phyloP scores from a whole-genome alignment of 2,888 invertebrate genomes.

The Lasioglossum oenotherae region DNA sequence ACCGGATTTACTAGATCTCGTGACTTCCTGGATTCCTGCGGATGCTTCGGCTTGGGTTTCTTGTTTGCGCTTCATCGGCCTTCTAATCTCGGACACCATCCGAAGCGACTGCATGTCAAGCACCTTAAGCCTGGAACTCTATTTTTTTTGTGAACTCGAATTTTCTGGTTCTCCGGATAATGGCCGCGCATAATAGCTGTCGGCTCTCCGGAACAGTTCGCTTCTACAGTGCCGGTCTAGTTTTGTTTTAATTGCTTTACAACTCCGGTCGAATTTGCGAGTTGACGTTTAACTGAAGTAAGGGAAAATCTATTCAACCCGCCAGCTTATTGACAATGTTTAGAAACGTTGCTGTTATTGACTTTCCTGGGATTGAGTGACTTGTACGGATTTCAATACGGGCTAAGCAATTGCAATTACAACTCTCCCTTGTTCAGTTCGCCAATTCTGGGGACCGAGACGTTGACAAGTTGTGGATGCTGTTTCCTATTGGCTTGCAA shows the following conservation, averaged over 20 bases:
- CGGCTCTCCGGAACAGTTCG: not conserved
- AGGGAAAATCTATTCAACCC: slow-evolving; percentile 4
- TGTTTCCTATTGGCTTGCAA: not conserved
- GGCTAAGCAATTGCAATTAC: not conserved
- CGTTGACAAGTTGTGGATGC: not conserved
- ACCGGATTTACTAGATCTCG: slow-evolving; percentile 55
- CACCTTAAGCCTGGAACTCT: not conserved
- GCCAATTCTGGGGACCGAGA: not conserved
- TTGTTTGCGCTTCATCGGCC: slow-evolving; percentile 3
- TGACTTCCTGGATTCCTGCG: slow-evolving; percentile 38
- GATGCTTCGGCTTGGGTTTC: slow-evolving; percentile 18
- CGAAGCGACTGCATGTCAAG: not conserved
- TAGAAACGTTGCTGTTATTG: not conserved
- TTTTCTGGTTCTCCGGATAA: not conserved
- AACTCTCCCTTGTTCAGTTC: not conserved
- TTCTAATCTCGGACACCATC: not conserved
- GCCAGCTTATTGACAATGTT: not conserved
- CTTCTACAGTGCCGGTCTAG: not conserved
- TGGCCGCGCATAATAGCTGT: not conserved
- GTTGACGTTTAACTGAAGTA: not conserved
- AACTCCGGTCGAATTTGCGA: not conserved
- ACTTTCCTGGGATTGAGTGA: not conserved
- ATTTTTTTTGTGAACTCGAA: slow-evolving; percentile 32
- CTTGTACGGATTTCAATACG: not conserved
- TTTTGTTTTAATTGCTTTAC: slow-evolving; percentile 29